phyloP scores from a whole-genome alignment of 92 coral and sea anemone genomes.

The Epizoanthus ramosus region DNA sequence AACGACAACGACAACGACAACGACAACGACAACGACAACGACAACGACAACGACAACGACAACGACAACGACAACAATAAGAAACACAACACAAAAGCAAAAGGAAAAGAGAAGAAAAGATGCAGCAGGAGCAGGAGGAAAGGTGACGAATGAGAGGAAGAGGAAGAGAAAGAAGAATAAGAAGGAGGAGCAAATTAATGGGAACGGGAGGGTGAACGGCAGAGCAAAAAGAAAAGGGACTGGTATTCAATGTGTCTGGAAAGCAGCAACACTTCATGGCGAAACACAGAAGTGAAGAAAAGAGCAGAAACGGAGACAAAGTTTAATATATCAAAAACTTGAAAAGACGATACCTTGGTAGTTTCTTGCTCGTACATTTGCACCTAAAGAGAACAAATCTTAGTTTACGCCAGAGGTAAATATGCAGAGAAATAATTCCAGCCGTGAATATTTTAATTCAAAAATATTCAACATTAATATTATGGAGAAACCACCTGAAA shows the following conservation, averaged over 20 bases:
- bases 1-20: too few species aligned
- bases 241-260: background rate
- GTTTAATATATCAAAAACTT: background rate
- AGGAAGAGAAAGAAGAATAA: background rate
- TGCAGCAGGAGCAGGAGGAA: background rate
- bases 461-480: too few species aligned
- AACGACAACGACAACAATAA: background rate
- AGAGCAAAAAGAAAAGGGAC: background rate
- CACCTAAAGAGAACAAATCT: constrained; percentile 47
- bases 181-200: too few species aligned
- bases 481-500: background rate
- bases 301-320: background rate
- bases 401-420: background rate
- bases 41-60: background rate
- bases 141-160: background rate
- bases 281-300: background rate
- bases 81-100: too few species aligned
- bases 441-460: too few species aligned
- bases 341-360: constrained; percentile 65
- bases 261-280: too few species aligned
- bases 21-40: too few species aligned
- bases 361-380: constrained; percentile 82
- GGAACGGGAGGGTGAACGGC: too few species aligned
- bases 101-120: too few species aligned
- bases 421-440: background rate